Evolutionary conservation across 2,888 invertebrate species (phyloP), one percentile per base, ranked within the genome.

Genomic region (Icerya purchasi): DNA sequence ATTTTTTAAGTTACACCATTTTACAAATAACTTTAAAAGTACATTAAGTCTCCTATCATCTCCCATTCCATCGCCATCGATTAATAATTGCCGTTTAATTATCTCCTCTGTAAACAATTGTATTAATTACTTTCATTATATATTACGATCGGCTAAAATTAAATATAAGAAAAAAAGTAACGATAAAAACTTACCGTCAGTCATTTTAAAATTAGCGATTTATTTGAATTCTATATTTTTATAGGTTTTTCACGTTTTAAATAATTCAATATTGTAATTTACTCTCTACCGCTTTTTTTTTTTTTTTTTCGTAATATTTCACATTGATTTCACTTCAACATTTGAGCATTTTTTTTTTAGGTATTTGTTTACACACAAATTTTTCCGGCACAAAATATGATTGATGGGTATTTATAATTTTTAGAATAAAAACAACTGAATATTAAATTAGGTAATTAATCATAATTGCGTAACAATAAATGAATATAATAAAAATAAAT

Each of bases 21-120:
- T 88, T 53, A 84, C 79, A 61, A 87, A 78, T 22, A 84, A 83
- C 74, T 90, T 91, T 10, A 92, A 72, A 20, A 94, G 74, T 60
- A 85, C 82, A 69, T 87, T 90, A 21, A 96, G 76, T 61, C 92
- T 76, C 61, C 93, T 78, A 69, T 97, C 96, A 69, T 97, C 97
- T 21, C 93, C 94, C 10, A 89, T 91, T 5, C 96, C 96, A 75
- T 97, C 96, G 19, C 96, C 97, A 71, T 97, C 97, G 67, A 96
- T 91, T 25, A 96, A 73, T 50, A 97, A 75, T 63, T 93, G 79
- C 65, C 92, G 78, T 65, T 88, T 82, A 62, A 96, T 92, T 52
- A 94, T 87, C 70, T 96, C 96, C 74, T 97, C 97, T 92, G 70
- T 5, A 76, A 74, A 65, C 63, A 62, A 62, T 61, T n/a, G n/a